Percentiles rank a stretch among this genome's conserved stretches.
phyloP scores from a whole-genome alignment of 2,797 vertebrate genomes.

The Pipistrellus kuhlii region DNA sequence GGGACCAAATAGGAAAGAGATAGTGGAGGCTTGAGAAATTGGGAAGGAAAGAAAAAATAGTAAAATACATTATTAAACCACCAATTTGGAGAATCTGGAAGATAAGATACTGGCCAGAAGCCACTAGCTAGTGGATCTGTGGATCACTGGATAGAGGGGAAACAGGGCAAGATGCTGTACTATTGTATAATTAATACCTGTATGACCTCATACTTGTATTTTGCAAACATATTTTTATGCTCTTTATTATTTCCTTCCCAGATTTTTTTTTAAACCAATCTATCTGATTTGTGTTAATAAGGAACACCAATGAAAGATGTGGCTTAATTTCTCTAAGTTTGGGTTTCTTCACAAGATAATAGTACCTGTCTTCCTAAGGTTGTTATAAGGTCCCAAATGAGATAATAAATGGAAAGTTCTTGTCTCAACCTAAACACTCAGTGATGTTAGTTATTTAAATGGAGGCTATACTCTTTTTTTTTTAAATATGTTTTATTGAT shows the following conservation, averaged over 20 bases:
- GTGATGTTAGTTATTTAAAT: neutral
- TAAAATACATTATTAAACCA: constrained; percentile 28
- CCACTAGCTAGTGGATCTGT: neutral
- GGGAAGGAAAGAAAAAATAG: constrained; percentile 34
- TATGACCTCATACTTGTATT: neutral
- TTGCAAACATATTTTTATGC: constrained; percentile 21
- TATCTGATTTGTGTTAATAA: constrained; percentile 50
- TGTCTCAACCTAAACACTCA: neutral
- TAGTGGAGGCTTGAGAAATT: constrained; percentile 2
- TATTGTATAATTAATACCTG: neutral
- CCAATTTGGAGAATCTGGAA: neutral
- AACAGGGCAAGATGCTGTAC: neutral
- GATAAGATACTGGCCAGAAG: neutral
- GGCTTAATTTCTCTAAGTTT: constrained; percentile 43
- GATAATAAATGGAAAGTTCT: constrained; percentile 34
- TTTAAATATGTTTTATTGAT: no score
- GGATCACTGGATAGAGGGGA: neutral
- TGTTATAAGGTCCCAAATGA: constrained; percentile 13
- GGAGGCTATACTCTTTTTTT: neutral
- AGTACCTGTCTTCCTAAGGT: neutral
- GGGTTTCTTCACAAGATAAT: neutral
- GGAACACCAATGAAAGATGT: neutral
- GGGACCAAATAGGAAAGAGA: neutral
- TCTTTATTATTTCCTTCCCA: neutral
- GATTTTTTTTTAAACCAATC: constrained; percentile 38